Percentiles rank a stretch among this genome's conserved stretches.
Conservation (phyloP, 2,888 invertebrate species). For the Plutella xylostella region DNA sequence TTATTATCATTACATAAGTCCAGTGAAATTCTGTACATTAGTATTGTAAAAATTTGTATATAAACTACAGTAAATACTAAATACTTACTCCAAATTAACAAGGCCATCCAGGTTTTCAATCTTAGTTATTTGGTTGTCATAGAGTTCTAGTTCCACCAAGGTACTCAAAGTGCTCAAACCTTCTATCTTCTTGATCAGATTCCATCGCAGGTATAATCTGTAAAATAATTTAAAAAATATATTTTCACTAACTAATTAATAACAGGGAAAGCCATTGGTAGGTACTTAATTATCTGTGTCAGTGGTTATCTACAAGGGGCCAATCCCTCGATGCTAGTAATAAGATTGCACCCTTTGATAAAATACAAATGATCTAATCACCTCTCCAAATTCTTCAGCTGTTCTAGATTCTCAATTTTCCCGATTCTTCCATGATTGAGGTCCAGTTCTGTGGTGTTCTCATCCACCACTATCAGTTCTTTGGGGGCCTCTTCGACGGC, state of each 20-base stretch:
- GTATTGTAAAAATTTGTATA: no score
- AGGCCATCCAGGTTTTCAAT: slow-evolving; percentile 92
- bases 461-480: slow-evolving; percentile 75
- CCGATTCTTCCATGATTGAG: slow-evolving; percentile 90
- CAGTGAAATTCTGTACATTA: no score
- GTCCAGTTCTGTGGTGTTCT: slow-evolving; percentile 80
- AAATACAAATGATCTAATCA: slow-evolving; percentile 21
- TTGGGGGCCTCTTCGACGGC: slow-evolving; percentile 52
- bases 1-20: no score
- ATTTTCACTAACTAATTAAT: no score
- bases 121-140: slow-evolving; percentile 95
- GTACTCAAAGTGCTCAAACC: slow-evolving; percentile 82
- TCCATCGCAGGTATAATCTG: slow-evolving; percentile 90
- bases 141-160: slow-evolving; percentile 90
- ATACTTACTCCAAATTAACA: slow-evolving; percentile 91
- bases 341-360: no score
- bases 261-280: no score
- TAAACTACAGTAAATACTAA: no score
- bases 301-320: no score
- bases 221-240: no score
- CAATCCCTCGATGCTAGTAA: neutral
- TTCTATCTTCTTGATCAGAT: slow-evolving; percentile 94
- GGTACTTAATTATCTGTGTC: no score
- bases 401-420: slow-evolving; percentile 87
- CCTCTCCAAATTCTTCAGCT: slow-evolving; percentile 78